A percentile compares a stretch with the other conserved stretches of the same genome.
phyloP scores from a whole-genome alignment of 1,140 invertebrate genomes.

The Bombus consobrinus region DNA sequence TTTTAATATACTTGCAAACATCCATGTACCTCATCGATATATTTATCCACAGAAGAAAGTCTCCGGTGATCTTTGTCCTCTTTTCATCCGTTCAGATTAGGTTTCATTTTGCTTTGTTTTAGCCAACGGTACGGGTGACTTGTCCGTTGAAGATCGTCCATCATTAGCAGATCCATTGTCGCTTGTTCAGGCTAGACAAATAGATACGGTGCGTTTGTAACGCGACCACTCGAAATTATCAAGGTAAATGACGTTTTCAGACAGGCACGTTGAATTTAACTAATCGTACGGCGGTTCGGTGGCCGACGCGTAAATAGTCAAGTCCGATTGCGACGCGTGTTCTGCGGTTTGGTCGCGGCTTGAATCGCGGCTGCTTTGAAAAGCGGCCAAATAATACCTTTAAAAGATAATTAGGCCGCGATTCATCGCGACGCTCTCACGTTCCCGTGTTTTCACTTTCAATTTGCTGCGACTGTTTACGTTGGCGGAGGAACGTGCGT shows the following conservation, averaged over 20 bases:
- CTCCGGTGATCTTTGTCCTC: too few species aligned
- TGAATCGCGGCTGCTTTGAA: background rate
- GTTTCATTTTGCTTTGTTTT: too few species aligned
- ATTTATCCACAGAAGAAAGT: too few species aligned
- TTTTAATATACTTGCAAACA: too few species aligned
- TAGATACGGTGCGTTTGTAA: background rate
- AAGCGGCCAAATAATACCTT: constrained; percentile 8
- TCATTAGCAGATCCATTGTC: background rate
- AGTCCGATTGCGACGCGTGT: constrained; percentile 24
- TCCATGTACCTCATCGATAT: too few species aligned
- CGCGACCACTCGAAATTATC: constrained; percentile 38
- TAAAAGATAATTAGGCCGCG: constrained; percentile 7
- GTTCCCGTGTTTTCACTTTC: background rate
- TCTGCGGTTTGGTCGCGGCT: background rate
- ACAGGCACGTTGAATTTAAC: constrained; percentile 28
- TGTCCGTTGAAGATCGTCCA: too few species aligned
- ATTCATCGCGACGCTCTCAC: background rate
- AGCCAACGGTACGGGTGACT: too few species aligned
- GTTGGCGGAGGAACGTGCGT: background rate
- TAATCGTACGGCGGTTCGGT: constrained; percentile 14
- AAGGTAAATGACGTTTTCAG: constrained; percentile 51
- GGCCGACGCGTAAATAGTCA: constrained; percentile 21
- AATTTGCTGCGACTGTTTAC: background rate
- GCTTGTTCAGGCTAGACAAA: background rate
- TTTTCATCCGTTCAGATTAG: too few species aligned